Base-by-base conservation (phyloP, 2,888 invertebrate species). In the Pachydiplax longipennis region DNA sequence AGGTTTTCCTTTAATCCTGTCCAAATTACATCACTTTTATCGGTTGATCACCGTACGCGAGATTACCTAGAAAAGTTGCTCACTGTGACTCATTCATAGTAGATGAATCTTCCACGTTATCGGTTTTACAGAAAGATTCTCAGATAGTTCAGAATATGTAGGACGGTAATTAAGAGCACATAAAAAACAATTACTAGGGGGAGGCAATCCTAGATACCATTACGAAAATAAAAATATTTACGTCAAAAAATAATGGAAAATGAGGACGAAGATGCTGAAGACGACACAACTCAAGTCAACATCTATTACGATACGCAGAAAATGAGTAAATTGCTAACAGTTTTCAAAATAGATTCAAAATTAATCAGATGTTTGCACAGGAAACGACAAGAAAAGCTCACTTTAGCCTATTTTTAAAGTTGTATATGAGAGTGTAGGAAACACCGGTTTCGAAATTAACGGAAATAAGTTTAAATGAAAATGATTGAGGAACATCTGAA, bases 51-150 rank as follows among this genome's bases (percentile, higher is more conserved):
- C 1, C 87, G 58, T 22, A 87, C 22, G 35, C 65, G 37, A 87
- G 61, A 81, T 87, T 87, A 37, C 61, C 37, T 22, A 0, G 3
- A 31, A 8, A 48, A 8, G 35, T 31, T 15, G 10, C 15, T 37
- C 35, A 37, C 61, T 8, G 13, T 87, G 87, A 87, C 58, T 87
- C 87, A 87, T 61, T 35, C 48, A 31, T 61, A n/a, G 61, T 61
- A 4, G 37, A 87, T n/a, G 31, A 87, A 61, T 65, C 87, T 61
- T 65, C 87, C 87, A 87, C 87, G 87, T 87, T 87, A 37, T 37
- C 87, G 37, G 87, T 37, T 53, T 18, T 18, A 53, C 2, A 6
- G 15, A 48, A 48, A 48, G 53, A 53, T 53, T 15, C 53, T 18
- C 3, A 18, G 2, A 53, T 13, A 53, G 53, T 18, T 18, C 18